Evolutionary conservation across 2,797 vertebrate genomes (phyloP).

Genomic region (Phaenicophaeus curvirostris): DNA sequence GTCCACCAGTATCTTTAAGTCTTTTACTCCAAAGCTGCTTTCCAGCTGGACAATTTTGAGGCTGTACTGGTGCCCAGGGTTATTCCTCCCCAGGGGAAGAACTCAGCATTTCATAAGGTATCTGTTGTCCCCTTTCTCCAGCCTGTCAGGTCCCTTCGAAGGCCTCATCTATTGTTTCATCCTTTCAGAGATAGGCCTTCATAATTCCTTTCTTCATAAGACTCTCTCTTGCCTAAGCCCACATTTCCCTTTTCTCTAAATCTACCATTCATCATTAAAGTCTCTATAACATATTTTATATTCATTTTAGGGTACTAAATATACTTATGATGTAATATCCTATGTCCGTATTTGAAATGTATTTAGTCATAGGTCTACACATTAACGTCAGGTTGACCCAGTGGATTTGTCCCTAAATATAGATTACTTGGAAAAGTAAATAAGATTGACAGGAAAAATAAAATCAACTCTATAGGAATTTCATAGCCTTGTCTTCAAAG

Average conservation of each 20-base stretch:
- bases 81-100: not conserved
- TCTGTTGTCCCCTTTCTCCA: not conserved
- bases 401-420: not conserved
- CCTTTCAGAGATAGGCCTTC: not conserved
- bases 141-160: not conserved
- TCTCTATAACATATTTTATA: not conserved
- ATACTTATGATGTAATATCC: not conserved
- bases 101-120: not conserved
- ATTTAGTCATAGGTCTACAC: not conserved
- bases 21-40: not conserved
- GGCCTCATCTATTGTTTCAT: not conserved
- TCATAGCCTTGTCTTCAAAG: not conserved
- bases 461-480: not conserved
- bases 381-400: not conserved
- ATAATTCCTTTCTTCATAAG: not conserved
- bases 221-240: not conserved
- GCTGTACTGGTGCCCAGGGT: not conserved
- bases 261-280: not conserved
- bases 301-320: not conserved
- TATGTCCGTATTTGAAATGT: not conserved
- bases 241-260: not conserved
- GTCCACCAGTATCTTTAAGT: not conserved
- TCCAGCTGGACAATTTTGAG: not conserved
- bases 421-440: not conserved
- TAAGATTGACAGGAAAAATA: not conserved